Conservation (phyloP, 2,113 vertebrate genomes). For the Paraplagusia blochii region DNA sequence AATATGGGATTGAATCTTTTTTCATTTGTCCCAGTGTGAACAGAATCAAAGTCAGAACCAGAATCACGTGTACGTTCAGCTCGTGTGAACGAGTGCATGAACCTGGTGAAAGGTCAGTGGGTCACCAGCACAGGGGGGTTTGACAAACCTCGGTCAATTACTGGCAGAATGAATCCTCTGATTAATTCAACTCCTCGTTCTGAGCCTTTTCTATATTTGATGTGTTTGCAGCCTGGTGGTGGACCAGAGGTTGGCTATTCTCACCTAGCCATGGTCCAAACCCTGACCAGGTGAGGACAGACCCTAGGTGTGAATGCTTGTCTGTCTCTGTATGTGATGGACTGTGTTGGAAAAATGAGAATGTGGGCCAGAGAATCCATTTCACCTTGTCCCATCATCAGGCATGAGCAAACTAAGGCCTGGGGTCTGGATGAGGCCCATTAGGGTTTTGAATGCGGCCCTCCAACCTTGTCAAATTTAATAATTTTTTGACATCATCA, state of each 20-base stretch:
- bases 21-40: conserved; percentile 20
- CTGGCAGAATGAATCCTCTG: no score
- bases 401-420: no score
- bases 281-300: no score
- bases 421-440: no score
- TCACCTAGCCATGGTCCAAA: no score
- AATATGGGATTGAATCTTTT: background rate
- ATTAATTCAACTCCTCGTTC: conserved; percentile 78
- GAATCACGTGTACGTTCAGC: conserved; percentile 18
- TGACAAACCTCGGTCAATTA: no score
- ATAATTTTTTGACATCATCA: no score
- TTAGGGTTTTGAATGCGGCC: no score
- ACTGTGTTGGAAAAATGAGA: conserved; percentile 27
- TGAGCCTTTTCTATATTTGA: conserved; percentile 74
- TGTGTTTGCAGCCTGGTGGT: conserved; percentile 70
- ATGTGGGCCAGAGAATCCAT: no score
- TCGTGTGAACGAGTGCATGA: conserved; percentile 1
- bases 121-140: conserved; percentile 16
- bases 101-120: conserved; percentile 4
- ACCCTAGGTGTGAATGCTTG: no score
- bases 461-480: no score
- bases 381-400: conserved; percentile 1
- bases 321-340: no score
- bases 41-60: background rate
- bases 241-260: conserved; percentile 53